phyloP scores from a whole-genome alignment of 1,140 invertebrate genomes.

The Cydia strobilella region DNA sequence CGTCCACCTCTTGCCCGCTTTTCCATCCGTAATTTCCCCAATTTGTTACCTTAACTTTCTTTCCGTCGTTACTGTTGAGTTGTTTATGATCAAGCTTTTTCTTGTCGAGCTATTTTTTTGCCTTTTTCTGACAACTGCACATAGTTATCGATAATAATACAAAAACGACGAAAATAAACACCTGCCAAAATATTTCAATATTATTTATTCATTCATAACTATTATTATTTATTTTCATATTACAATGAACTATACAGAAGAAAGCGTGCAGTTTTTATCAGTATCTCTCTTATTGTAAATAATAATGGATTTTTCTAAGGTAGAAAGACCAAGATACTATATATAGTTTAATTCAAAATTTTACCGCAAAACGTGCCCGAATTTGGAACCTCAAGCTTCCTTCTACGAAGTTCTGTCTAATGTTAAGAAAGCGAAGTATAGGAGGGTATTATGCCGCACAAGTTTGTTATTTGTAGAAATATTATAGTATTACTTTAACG shows the following conservation, averaged over 20 bases:
- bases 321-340: not conserved
- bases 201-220: not conserved
- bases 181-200: not conserved
- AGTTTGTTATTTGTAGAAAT: too few species aligned
- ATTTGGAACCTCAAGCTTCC: too few species aligned
- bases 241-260: too few species aligned
- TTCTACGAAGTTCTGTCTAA: too few species aligned
- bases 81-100: not conserved
- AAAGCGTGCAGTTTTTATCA: too few species aligned
- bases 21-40: not conserved
- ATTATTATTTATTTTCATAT: not conserved
- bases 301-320: too few species aligned
- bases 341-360: too few species aligned
- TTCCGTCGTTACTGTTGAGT: not conserved
- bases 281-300: too few species aligned
- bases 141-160: not conserved
- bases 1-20: conserved; percentile 25
- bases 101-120: not conserved
- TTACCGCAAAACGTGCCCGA: too few species aligned
- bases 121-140: not conserved
- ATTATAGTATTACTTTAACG: too few species aligned
- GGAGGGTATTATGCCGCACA: too few species aligned
- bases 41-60: conserved; percentile 13
- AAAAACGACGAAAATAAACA: not conserved
- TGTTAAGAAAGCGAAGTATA: too few species aligned